Base-by-base conservation (phyloP, 2,888 invertebrate genomes). In the Eupeodes luniger region DNA sequence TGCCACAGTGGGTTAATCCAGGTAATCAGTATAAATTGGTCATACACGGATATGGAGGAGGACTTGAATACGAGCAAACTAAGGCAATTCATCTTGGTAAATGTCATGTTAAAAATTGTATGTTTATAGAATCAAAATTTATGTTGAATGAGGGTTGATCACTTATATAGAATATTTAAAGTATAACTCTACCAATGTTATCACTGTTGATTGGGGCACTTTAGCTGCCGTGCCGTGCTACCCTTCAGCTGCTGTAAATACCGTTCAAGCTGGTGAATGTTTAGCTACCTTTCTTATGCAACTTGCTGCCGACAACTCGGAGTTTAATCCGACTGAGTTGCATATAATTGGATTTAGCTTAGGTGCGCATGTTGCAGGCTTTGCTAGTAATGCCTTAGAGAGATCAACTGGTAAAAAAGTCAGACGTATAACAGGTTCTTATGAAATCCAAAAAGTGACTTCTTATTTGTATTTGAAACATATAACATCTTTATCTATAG, bases 311-410 rank as follows among this genome's bases (percentile, higher is more conserved):
- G 89, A 90, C 27, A 92, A 93, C 64, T 34, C 70, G 3, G 93
- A 94, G 0, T 91, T 93, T 57, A 85, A 91, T 74, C 93, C 94
- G 2, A 74, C 89, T 9, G 91, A 93, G 53, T 91, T 95, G 12
- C 95, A 95, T 91, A 92, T 94, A 40, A 93, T 95, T 51, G 95
- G 95, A 0, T 95, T 95, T 91, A 95, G 95, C 85, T 92, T 95
- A 0, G 95, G 95, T 0, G 95, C 95, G 0, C 95, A 95, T 90
- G 94, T 95, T 19, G 92, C 94, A 90, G 88, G 94, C 91, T 90
- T 94, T 89, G 92, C 93, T n/a, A 93, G 93, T 64, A 92, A 90
- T 80, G 64, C 89, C 55, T 70, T 94, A 6, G 90, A 92, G 61
- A 91, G 91, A 81, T 81, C 90, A 1, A 83, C 91, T 6, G 92